These are phyloP conservation scores for Rhinogobio ventralis DNA, from an alignment of 2,797 vertebrate genomes.

Conservation along the genomic window DNA sequence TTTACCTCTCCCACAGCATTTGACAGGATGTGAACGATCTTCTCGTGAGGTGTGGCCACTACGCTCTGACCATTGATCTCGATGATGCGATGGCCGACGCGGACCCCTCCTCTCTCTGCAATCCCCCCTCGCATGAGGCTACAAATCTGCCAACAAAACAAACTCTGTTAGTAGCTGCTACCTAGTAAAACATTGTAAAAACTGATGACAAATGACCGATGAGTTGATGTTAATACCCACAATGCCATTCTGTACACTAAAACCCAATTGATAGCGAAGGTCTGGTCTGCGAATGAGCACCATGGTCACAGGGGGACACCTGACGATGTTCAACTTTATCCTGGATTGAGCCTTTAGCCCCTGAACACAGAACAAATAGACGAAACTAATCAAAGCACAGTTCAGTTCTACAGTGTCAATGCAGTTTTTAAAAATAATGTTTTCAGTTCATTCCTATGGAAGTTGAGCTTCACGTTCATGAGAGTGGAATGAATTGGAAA, in stretches of 20 bases:
- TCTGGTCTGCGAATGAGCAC: slow-evolving; percentile 94
- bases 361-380: slow-evolving; percentile 67
- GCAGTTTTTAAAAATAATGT: no score
- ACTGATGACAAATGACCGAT: not conserved
- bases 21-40: slow-evolving; percentile 97
- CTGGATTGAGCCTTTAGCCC: slow-evolving; percentile 94
- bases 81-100: slow-evolving; percentile 95
- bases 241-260: slow-evolving; percentile 97
- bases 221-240: slow-evolving; percentile 77
- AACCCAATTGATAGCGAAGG: slow-evolving; percentile 94
- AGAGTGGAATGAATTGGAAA: no score
- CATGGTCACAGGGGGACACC: slow-evolving; percentile 94
- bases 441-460: no score
- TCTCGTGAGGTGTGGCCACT: slow-evolving; percentile 95
- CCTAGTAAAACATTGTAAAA: not conserved
- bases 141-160: slow-evolving; percentile 84
- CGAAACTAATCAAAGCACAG: not conserved
- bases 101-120: slow-evolving; percentile 92
- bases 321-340: slow-evolving; percentile 95
- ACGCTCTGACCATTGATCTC: slow-evolving; percentile 97
- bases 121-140: slow-evolving; percentile 98
- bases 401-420: no score
- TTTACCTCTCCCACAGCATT: slow-evolving; percentile 94
- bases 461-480: no score
- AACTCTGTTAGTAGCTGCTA: not conserved